Evolutionary conservation across 92 coral and sea anemone genomes (phyloP), one percentile per base, ranked within the genome.

Genomic region (Epizoanthus illoricatus): DNA sequence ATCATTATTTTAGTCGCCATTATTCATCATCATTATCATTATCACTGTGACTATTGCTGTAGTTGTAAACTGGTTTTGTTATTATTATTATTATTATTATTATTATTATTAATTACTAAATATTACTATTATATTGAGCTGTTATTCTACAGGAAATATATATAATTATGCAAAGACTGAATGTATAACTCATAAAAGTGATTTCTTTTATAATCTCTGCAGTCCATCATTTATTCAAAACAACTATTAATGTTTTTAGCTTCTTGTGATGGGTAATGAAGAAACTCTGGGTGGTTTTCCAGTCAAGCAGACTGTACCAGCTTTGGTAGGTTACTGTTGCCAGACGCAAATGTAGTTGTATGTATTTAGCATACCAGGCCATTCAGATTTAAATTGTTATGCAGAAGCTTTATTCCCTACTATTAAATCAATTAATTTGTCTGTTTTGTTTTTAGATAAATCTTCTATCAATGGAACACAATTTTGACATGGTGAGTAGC

Each of bases 241-340:
- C 16, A n/a, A 61, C 73, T 41, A 16, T 73, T 56, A 21, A 17
- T 24, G 13, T 49, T 61, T 74, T 42, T 76, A 96, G 99, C 89
- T 96, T 45, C 88, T 96, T 82, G 99, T 96, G 11, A 96, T 96
- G 99, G 99, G 99, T 6, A 96, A 96, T 87, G 99, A 96, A 81
- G 99, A 96, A 81, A 96, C 98, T 54, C 94, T 96, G 36, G 99
- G 94, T 54, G 99, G 98, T 24, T 96, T 96, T 65, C 99, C 99
- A 23, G 98, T 96, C 76, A 96, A 96, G 64, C 97, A 94, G 85
- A 98, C 93, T 88, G 99, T 96, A 1, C 99, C 99, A 15, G 99
- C 99, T 19, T 80, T 96, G 86, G 99, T 96, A 86, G 91, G 98
- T 89, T 21, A 39, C 62, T n/a, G 47, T 24, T 17, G 2, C n/a